Percentiles rank a stretch among this genome's conserved stretches.
These are phyloP conservation scores for Amphiprion percula DNA, from an alignment of 2,113 vertebrate genomes.

Conservation along the genomic window DNA sequence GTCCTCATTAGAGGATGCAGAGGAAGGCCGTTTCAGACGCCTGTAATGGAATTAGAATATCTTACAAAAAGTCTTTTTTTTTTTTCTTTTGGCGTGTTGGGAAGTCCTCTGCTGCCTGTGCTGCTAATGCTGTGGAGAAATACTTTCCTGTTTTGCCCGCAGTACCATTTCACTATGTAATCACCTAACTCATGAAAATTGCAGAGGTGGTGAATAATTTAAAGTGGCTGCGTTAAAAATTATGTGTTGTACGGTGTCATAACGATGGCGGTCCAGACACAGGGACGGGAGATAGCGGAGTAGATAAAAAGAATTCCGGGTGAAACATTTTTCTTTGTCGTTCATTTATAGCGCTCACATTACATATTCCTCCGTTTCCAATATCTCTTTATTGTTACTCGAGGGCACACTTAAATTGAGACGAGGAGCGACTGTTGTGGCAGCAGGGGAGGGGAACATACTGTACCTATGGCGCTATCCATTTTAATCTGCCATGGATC, in stretches of 20 bases:
- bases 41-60: slow-evolving; percentile 42
- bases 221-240: slow-evolving; percentile 78
- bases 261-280: slow-evolving; percentile 62
- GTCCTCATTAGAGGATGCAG: slow-evolving; percentile 66
- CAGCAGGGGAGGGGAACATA: slow-evolving; percentile 1
- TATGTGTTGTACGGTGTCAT: slow-evolving; percentile 76
- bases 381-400: slow-evolving; percentile 66
- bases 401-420: slow-evolving; percentile 55
- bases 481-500: slow-evolving; percentile 28
- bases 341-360: slow-evolving; percentile 63
- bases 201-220: slow-evolving; percentile 83
- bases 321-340: slow-evolving; percentile 62
- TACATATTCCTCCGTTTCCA: slow-evolving; percentile 55
- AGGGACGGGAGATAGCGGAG: slow-evolving; percentile 34
- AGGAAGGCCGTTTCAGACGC: slow-evolving; percentile 55
- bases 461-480: slow-evolving; percentile 13
- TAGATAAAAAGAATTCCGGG: slow-evolving; percentile 68
- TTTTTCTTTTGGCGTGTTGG: slow-evolving; percentile 29
- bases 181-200: slow-evolving; percentile 84
- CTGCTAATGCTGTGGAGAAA: slow-evolving; percentile 62
- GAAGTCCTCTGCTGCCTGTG: slow-evolving; percentile 33
- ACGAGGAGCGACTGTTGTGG: slow-evolving; percentile 26
- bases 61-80: slow-evolving; percentile 20
- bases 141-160: slow-evolving; percentile 77
- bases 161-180: slow-evolving; percentile 83